Evolutionary conservation across 2,888 invertebrate genomes (phyloP).

Genomic region (Leucania comma): DNA sequence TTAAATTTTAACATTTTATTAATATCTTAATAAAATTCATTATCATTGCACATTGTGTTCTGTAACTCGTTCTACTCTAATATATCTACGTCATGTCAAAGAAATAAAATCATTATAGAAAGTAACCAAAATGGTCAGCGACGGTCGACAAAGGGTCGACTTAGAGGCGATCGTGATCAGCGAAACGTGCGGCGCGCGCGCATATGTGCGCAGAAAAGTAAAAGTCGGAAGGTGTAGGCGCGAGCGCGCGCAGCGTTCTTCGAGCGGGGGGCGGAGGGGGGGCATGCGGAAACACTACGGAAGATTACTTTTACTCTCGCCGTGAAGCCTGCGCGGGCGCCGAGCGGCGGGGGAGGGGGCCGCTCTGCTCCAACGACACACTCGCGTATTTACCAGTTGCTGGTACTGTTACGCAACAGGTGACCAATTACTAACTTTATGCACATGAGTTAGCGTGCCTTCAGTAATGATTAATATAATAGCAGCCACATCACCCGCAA

Average conservation of each 20-base stretch:
- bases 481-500: conserved; percentile 6
- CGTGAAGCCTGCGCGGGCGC: conserved; percentile 60
- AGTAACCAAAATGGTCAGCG: conserved; percentile 33
- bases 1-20: not conserved
- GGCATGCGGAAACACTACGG: conserved; percentile 81
- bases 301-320: conserved; percentile 88
- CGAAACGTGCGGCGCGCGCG: conserved; percentile 51
- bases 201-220: conserved; percentile 78
- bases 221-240: conserved; percentile 82
- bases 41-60: not conserved
- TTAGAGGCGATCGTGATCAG: conserved; percentile 41
- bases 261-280: conserved; percentile 47
- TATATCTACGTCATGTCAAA: not conserved
- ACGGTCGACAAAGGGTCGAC: conserved; percentile 22
- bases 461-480: conserved; percentile 29
- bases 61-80: not conserved
- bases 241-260: conserved; percentile 47
- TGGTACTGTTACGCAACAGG: conserved; percentile 48
- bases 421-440: conserved; percentile 37
- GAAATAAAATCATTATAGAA: conserved; percentile 31
- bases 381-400: conserved; percentile 34
- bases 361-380: conserved; percentile 20
- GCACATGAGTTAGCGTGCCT: conserved; percentile 28
- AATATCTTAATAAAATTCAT: too few species aligned
- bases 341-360: not conserved